Evolutionary conservation across 2,113 vertebrate species (phyloP), one percentile per base, ranked within the genome.

Genomic region (Chinchilla lanigera): DNA sequence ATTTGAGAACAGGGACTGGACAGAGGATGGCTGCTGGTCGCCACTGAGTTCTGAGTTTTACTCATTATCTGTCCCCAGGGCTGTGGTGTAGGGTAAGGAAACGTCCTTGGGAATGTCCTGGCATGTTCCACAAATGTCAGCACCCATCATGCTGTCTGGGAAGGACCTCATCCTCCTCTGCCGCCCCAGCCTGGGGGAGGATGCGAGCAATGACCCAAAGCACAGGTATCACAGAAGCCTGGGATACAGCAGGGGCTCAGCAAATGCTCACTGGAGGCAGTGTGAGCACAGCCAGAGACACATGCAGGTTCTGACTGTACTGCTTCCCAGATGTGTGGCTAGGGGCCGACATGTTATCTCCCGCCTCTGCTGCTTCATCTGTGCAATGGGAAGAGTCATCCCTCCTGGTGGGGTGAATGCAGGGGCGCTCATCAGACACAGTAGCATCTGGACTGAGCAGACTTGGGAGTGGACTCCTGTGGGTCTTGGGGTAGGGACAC

Each of bases 211-310:
- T 26, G 60, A 71, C 17, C 20, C 4, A 16, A 11, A 28, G 35
- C 52, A 5, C 0, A 0, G 0, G 1, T 28, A 0, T n/a, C 67
- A 35, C 35, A 41, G 28, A 50, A 4, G 58, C 41, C 26, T n/a
- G 8, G 56, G 30, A 56, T 20, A 20, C 30, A 92, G n/a, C 28
- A 86, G 82, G 24, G 24, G 19, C 84, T 87, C 44, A 35, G 44
- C 65, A 52, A 28, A 75, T 24, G 50, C 47, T 91, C 28, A 0
- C 33, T 56, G 60, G 73, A 77, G 10, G 26, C 54, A n/a, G 58
- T 24, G 44, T 77, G 33, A 81, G 58, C 89, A 24, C 26, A 69
- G 33, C 35, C 33, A 90, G n/a, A 71, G 33, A 35, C 3, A 16
- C 3, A 20, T 13, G 33, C 4, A 17, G 26, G 20, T 86, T 17